phyloP scores from a whole-genome alignment of 2,113 vertebrate species.

The Dissostichus mawsoni region DNA sequence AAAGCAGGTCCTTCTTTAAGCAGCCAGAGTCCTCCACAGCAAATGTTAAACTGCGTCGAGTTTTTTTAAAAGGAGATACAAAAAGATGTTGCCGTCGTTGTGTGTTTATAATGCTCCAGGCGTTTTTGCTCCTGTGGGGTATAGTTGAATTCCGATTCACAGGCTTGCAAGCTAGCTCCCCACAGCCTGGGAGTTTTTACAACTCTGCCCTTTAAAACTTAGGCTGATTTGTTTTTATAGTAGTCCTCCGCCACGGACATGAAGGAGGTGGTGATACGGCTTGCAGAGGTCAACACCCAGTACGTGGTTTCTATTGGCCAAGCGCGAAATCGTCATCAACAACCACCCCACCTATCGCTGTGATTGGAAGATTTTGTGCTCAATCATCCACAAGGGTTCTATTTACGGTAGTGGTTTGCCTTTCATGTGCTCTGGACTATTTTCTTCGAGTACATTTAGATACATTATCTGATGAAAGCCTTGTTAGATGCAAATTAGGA shows the following conservation, averaged over 20 bases:
- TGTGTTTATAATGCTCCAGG: constrained; percentile 68
- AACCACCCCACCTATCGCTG: not conserved
- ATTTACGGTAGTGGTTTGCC: constrained; percentile 78
- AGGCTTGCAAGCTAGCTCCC: constrained; percentile 66
- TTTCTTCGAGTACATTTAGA: constrained; percentile 34
- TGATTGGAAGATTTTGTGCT: constrained; percentile 64
- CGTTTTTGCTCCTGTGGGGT: constrained; percentile 40
- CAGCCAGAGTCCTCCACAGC: constrained; percentile 30
- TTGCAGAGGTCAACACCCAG: constrained; percentile 81
- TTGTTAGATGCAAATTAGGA: not conserved
- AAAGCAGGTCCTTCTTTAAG: constrained; percentile 64
- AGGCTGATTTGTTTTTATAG: constrained; percentile 80
- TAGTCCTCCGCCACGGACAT: constrained; percentile 82
- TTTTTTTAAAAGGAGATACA: constrained; percentile 28
- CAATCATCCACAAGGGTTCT: constrained; percentile 60
- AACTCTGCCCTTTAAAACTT: constrained; percentile 86
- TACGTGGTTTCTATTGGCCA: constrained; percentile 66
- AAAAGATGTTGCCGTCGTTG: constrained; percentile 35
- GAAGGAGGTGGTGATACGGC: constrained; percentile 82
- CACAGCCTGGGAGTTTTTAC: constrained; percentile 85
- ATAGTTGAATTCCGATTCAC: constrained; percentile 20
- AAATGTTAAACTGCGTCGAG: constrained; percentile 8
- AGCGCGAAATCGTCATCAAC: constrained; percentile 45
- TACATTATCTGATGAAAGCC: not conserved
- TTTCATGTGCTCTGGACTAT: constrained; percentile 70